Percentiles rank a stretch among this genome's conserved stretches.
Evolutionary conservation across 2,113 vertebrate species (phyloP).

Genomic region (Merops nubicus): DNA sequence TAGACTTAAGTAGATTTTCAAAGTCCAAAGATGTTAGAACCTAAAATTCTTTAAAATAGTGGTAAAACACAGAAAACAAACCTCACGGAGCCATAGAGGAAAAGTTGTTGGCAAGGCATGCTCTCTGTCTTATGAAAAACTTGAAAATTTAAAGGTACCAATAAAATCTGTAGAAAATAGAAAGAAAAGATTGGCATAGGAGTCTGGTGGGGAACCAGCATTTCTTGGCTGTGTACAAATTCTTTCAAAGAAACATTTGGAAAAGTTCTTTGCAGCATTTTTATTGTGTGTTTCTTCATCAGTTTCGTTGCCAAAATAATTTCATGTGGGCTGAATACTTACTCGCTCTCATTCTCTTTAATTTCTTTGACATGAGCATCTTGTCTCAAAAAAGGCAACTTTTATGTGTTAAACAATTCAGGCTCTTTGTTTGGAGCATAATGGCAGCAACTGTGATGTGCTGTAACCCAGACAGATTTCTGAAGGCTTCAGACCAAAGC

Average conservation of each 20-base stretch:
- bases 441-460: background rate
- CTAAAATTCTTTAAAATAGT: background rate
- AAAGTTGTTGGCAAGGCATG: background rate
- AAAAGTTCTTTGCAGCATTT: constrained; percentile 28
- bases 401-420: background rate
- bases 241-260: constrained; percentile 57
- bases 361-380: background rate
- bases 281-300: constrained; percentile 29
- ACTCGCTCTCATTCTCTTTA: background rate
- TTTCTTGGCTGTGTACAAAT: constrained; percentile 43
- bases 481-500: background rate
- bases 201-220: background rate
- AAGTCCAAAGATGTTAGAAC: background rate
- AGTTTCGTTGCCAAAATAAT: constrained; percentile 40
- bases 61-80: background rate
- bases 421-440: background rate
- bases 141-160: constrained; percentile 1
- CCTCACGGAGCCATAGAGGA: background rate
- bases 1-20: too few relatives aligned
- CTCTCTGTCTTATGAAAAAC: background rate
- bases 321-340: background rate
- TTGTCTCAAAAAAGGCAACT: background rate
- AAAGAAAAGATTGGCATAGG: constrained; percentile 22
- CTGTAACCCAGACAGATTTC: background rate
- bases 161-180: constrained; percentile 9